Evolutionary conservation across 2,888 invertebrate genomes (phyloP).

Genomic region (Synergus umbraculus): DNA sequence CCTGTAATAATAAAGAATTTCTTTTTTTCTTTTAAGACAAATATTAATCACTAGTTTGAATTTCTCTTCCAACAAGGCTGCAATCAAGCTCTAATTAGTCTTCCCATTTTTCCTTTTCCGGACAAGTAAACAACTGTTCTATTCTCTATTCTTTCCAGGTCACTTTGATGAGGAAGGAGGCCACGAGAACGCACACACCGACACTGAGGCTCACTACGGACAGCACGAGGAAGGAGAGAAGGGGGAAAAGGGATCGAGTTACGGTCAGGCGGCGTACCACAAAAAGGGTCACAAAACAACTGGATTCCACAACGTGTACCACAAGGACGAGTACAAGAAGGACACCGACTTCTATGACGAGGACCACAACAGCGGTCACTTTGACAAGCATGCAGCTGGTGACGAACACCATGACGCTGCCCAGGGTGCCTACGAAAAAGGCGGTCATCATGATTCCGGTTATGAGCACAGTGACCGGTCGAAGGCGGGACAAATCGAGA

Average conservation of each 20-base stretch:
- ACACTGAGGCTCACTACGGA: constrained; percentile 80
- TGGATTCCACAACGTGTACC: constrained; percentile 86
- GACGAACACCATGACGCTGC: constrained; percentile 80
- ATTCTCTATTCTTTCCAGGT: constrained; percentile 67
- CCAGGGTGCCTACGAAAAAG: constrained; percentile 81
- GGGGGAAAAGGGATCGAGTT: constrained; percentile 80
- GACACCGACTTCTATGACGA: constrained; percentile 88
- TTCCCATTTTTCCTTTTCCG: constrained; percentile 48
- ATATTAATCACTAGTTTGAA: background rate
- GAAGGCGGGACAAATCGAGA: constrained; percentile 80
- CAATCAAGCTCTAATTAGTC: background rate
- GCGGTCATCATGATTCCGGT: constrained; percentile 79
- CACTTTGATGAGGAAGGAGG: constrained; percentile 79
- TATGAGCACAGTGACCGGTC: constrained; percentile 79
- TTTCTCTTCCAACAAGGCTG: background rate
- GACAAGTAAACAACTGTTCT: constrained; percentile 46
- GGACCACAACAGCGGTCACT: constrained; percentile 83
- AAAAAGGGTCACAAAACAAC: constrained; percentile 85
- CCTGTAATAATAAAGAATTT: background rate
- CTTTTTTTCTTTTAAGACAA: background rate
- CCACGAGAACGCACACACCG: constrained; percentile 79
- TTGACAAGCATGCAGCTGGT: constrained; percentile 82
- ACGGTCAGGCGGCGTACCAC: constrained; percentile 81
- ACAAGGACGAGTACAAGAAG: constrained; percentile 88
- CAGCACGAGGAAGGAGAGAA: constrained; percentile 79